Base-by-base conservation (phyloP, 1,140 invertebrate species). In the Tetragonula clypearis region DNA sequence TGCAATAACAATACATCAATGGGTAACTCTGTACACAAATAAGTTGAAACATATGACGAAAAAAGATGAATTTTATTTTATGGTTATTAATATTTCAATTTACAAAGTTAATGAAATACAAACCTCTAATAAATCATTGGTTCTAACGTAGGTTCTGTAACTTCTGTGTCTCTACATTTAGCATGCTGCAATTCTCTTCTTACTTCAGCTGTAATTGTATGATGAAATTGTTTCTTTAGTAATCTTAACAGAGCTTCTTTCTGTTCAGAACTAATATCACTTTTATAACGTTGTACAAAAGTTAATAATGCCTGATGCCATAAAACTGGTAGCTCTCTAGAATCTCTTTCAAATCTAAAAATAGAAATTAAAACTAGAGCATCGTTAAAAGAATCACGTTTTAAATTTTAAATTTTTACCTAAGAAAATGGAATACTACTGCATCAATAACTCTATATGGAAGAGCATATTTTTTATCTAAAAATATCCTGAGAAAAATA, bases 391-490 rank as follows among this genome's bases (percentile, higher is more conserved):
- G 41, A 8, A 66, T 58, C 71, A 21, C 17, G 12, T 19, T 21
- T 68, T 68, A 79, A 75, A 82, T 72, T 79, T 53, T 12, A n/a
- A 73, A 68, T 88, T 91, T 87, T 94, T 95, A 98, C 97, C 96
- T 97, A 12, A 99, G 92, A 94, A 99, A 99, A 95, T 99, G 99
- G 93, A 98, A 98, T 6, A 99, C 98, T n/a, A 98, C 96, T 19
- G 98, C 98, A 96, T 99, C 99, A 23, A 99, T 96, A 6, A 99
- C 99, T 91, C 98, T 96, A 94, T 98, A 99, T 1, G 99, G 99
- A 66, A 99, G 95, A 3, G 99, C 98, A 96, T 99, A 99, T 94
- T 99, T 99, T 94, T 99, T 99, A 92, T 99, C 99, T 81, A 99
- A 96, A 77, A 99, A 97, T 92, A 99, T 98, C 72, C 98, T 96